Conservation (phyloP, 2,888 invertebrate genomes). For the Cephalotes varians region DNA sequence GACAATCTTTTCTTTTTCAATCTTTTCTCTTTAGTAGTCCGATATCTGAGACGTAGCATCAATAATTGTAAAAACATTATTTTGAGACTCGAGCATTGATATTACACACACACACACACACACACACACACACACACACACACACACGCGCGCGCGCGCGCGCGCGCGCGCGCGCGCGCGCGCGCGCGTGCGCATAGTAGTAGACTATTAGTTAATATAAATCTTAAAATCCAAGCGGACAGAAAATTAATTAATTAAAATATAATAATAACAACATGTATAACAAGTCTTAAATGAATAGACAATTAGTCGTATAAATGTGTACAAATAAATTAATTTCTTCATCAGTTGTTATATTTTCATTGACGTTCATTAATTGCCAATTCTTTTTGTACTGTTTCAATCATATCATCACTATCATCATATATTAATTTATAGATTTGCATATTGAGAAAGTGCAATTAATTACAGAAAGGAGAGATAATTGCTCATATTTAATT, state of each 20-base stretch:
- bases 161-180: too few species aligned
- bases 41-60: neutral
- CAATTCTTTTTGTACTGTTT: slow-evolving; percentile 24
- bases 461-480: neutral
- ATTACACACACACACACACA: too few species aligned
- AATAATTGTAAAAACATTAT: slow-evolving; percentile 14
- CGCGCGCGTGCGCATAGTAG: too few species aligned
- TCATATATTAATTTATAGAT: slow-evolving; percentile 29
- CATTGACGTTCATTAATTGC: neutral
- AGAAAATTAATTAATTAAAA: slow-evolving; percentile 4
- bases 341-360: neutral
- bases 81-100: neutral
- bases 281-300: neutral
- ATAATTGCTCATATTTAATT: slow-evolving; percentile 3
- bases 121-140: too few species aligned
- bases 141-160: too few species aligned
- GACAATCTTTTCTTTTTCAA: neutral
- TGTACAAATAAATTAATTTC: slow-evolving; percentile 25
- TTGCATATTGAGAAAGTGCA: slow-evolving; percentile 10
- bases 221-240: neutral
- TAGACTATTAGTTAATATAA: neutral
- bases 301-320: neutral
- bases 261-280: slow-evolving; percentile 7
- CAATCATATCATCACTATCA: slow-evolving; percentile 14
- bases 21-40: neutral